These are phyloP conservation scores for Tortrix viridana DNA, from an alignment of 2,888 invertebrate species.

Conservation along the genomic window DNA sequence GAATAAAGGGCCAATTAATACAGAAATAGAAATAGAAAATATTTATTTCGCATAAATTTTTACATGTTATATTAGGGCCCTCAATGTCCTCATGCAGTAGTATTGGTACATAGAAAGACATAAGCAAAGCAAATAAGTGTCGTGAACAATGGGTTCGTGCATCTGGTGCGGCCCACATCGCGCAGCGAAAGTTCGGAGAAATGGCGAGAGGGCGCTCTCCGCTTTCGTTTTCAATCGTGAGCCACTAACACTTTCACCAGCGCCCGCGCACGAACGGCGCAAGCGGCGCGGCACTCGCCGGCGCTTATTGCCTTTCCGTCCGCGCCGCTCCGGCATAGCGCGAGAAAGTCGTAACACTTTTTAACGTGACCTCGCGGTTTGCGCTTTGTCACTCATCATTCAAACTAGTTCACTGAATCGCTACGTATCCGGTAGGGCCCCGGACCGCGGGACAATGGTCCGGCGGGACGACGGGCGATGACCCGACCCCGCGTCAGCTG, in stretches of 20 bases:
- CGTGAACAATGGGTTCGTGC: constrained; percentile 73
- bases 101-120: constrained; percentile 30
- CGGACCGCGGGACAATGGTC: constrained; percentile 70
- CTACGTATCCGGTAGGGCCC: constrained; percentile 55
- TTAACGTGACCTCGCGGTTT: constrained; percentile 79
- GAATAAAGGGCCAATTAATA: too few relatives aligned
- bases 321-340: constrained; percentile 56
- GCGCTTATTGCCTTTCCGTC: constrained; percentile 70
- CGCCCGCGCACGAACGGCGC: constrained; percentile 68
- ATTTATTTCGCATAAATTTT: too few relatives aligned
- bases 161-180: constrained; percentile 79
- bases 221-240: constrained; percentile 82
- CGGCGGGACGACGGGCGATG: constrained; percentile 67
- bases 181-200: constrained; percentile 83
- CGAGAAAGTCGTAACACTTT: constrained; percentile 85
- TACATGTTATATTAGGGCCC: too few relatives aligned
- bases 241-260: constrained; percentile 80
- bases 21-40: too few relatives aligned
- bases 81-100: neutral
- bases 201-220: constrained; percentile 83
- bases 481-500: constrained; percentile 80
- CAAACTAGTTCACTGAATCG: constrained; percentile 77
- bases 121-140: constrained; percentile 54
- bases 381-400: constrained; percentile 78
- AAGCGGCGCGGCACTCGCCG: constrained; percentile 68